Conservation (phyloP, 2,797 vertebrate species). For the Picus viridis region DNA sequence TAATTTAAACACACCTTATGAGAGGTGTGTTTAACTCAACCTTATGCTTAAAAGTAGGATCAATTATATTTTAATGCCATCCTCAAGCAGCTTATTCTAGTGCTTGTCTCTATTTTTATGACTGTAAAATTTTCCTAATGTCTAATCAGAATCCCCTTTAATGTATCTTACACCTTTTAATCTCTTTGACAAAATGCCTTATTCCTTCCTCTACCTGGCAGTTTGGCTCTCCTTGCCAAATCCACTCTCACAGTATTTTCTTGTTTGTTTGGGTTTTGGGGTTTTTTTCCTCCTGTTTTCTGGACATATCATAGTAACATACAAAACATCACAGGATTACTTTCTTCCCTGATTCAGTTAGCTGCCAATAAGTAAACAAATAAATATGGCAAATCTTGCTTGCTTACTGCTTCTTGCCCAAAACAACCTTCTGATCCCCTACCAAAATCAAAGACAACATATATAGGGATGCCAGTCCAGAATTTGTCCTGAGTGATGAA, state of each 20-base stretch:
- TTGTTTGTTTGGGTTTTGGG: too few species aligned
- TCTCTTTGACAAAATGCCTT: not conserved
- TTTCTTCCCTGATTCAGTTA: not conserved
- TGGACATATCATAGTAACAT: not conserved
- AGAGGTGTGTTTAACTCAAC: not conserved
- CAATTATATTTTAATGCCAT: not conserved
- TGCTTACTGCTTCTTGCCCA: not conserved
- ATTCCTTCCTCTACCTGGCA: not conserved
- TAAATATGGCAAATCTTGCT: not conserved
- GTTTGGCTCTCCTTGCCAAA: not conserved
- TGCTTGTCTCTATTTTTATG: not conserved
- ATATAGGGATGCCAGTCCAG: not conserved
- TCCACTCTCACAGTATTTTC: not conserved
- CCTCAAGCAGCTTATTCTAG: not conserved
- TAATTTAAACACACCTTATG: not conserved
- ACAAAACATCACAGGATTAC: not conserved
- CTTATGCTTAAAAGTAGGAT: not conserved
- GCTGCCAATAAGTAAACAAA: not conserved
- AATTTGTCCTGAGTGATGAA: not conserved
- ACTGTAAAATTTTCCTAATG: not conserved
- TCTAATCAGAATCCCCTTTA: not conserved
- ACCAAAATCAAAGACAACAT: not conserved
- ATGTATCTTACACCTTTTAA: not conserved
- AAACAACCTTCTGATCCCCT: not conserved
- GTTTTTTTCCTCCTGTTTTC: not conserved